Evolutionary conservation across 2,888 invertebrate species (phyloP).

Genomic region (Nudaria mundana): DNA sequence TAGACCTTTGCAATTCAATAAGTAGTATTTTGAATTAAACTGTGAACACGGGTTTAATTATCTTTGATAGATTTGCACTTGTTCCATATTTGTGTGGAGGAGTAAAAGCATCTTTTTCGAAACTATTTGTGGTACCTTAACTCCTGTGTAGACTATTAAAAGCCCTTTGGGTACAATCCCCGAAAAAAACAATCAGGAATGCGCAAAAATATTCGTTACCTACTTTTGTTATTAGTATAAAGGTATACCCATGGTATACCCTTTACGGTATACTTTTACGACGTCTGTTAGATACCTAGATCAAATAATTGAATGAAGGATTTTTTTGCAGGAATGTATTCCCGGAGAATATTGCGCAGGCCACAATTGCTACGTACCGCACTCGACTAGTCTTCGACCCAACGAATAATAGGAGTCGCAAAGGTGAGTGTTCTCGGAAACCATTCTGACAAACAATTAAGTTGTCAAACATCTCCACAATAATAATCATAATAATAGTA

Average conservation of each 20-base stretch:
- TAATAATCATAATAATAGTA: neutral
- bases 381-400: conserved; percentile 56
- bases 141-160: neutral
- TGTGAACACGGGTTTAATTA: conserved; percentile 2
- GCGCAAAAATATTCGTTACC: too few species aligned
- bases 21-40: too few species aligned
- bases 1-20: conserved; percentile 17
- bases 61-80: neutral
- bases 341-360: conserved; percentile 94
- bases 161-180: too few species aligned
- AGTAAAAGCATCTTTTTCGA: neutral
- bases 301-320: too few species aligned
- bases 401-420: conserved; percentile 48
- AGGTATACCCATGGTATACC: too few species aligned
- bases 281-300: too few species aligned
- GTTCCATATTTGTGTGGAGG: neutral
- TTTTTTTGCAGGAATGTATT: conserved; percentile 92
- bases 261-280: too few species aligned
- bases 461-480: too few species aligned
- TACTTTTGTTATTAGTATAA: too few species aligned
- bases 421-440: conserved; percentile 41
- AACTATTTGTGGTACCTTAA: neutral
- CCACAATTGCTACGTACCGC: conserved; percentile 87
- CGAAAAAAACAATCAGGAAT: too few species aligned
- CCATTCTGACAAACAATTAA: too few species aligned